Evolutionary conservation across 1,140 invertebrate genomes (phyloP), one percentile per base, ranked within the genome.

Genomic region (Trichonephila clavata): DNA sequence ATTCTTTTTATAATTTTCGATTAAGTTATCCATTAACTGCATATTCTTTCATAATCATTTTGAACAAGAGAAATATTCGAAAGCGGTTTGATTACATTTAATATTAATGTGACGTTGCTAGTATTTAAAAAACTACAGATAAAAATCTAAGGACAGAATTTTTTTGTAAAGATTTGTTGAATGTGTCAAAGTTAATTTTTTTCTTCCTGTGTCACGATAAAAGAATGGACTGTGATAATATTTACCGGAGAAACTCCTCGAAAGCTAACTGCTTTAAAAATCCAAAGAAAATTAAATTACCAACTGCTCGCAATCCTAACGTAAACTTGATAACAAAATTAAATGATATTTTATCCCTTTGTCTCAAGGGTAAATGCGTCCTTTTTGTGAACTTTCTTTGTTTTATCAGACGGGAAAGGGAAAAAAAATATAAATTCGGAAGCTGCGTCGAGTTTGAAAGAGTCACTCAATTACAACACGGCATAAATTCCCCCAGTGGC

Each of bases 321-420:
- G 27, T 32, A 59, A 71, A 71, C n/a, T 81, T 90, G 89, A 81
- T 90, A 90, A 59, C 71, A 80, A 90, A 90, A 90, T 90, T 59
- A 90, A 90, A 90, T 59, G 50, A 80, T 61, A 59, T 90, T 81
- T 90, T 80, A 80, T 80, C 60, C 60, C 27, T 18, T 61, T 50
- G 39, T 90, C 89, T 81, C 89, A 60, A 80, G 71, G 71, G 89
- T 43, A 59, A 50, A 71, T 80, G 24, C n/a, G 71, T 77, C 20
- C 7, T 60, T 13, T 32, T 57, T 14, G 18, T 63, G 24, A 87
- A 87, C 24, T 43, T 43, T 39, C 50, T 87, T 87, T 87, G 32
- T 87, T 87, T 63, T 32, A 39, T 87, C 20, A 63, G 39, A 20
- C 16, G 61, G 14, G 21, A 63, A 4, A 20, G 16, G 16, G 32